A percentile compares a stretch with the other conserved stretches of the same genome.
Evolutionary conservation across 2,797 vertebrate genomes (phyloP).

Genomic region (Rhynchonycteris naso): DNA sequence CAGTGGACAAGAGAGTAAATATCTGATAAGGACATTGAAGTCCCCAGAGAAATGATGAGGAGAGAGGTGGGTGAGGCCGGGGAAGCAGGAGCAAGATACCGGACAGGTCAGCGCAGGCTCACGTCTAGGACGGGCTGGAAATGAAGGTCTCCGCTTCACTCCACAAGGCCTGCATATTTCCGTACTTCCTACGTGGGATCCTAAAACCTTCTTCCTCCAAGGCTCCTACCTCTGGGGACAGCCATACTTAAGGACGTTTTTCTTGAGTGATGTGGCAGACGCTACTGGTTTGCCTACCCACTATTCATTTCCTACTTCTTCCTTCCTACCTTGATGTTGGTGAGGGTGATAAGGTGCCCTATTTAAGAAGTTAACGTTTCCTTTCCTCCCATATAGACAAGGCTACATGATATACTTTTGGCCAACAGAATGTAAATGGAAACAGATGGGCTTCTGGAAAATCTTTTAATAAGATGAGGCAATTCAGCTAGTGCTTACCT

Average conservation of each 20-base stretch:
- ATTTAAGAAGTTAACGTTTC: neutral
- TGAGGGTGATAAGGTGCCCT: neutral
- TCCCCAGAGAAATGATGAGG: neutral
- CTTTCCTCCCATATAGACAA: neutral
- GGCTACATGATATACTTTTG: neutral
- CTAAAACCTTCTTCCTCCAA: neutral
- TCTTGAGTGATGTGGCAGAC: neutral
- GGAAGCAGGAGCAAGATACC: neutral
- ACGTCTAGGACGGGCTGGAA: neutral
- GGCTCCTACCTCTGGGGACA: neutral
- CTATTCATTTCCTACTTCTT: neutral
- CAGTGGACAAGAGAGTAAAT: neutral
- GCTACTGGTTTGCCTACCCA: neutral
- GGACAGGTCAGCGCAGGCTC: rapidly evolving
- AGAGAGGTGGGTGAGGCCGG: neutral
- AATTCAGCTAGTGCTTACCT: neutral
- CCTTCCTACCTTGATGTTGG: neutral
- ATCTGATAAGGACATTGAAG: neutral
- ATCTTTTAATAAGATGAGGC: neutral
- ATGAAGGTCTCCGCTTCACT: neutral
- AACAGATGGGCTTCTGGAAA: neutral
- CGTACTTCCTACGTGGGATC: neutral
- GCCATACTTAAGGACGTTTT: neutral
- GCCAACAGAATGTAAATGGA: neutral
- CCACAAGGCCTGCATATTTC: neutral